phyloP scores from a whole-genome alignment of 2,797 vertebrate species.

The Astyanax mexicanus region DNA sequence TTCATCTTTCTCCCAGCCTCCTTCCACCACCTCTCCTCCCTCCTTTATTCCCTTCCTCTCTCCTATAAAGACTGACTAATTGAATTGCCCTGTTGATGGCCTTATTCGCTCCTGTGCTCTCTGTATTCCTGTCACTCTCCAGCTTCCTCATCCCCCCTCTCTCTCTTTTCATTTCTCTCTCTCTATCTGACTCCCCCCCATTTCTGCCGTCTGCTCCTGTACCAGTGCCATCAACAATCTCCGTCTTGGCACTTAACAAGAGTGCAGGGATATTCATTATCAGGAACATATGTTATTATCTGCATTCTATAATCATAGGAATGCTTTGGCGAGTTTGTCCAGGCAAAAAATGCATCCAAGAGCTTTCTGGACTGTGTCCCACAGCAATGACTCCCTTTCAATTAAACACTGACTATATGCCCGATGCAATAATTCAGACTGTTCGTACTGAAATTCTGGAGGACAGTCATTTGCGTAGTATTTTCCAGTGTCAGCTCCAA shows the following conservation, averaged over 20 bases:
- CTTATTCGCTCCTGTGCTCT: slow-evolving; percentile 49
- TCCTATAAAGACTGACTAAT: slow-evolving; percentile 58
- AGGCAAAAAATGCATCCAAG: slow-evolving; percentile 16
- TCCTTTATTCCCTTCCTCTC: neutral
- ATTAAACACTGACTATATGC: slow-evolving; percentile 28
- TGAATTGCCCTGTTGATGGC: slow-evolving; percentile 58
- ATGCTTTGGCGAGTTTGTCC: slow-evolving; percentile 26
- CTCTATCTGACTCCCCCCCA: slow-evolving; percentile 15
- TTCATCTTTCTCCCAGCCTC: slow-evolving; percentile 24
- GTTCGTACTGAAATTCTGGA: slow-evolving; percentile 29
- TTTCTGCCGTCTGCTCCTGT: slow-evolving; percentile 28
- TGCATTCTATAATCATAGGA: slow-evolving; percentile 36
- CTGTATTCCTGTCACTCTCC: slow-evolving; percentile 51
- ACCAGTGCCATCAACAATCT: slow-evolving; percentile 35
- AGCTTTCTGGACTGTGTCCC: slow-evolving; percentile 18
- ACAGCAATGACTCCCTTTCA: slow-evolving; percentile 22
- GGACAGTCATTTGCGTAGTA: slow-evolving; percentile 49
- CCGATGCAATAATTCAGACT: slow-evolving; percentile 7
- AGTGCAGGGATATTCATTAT: slow-evolving; percentile 44
- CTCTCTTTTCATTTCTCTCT: neutral
- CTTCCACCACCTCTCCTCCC: neutral
- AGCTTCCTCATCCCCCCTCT: slow-evolving; percentile 4
- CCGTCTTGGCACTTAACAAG: slow-evolving; percentile 37
- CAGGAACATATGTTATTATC: slow-evolving; percentile 45
- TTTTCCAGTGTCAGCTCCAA: slow-evolving; percentile 58